Conservation (phyloP, 2,797 vertebrate genomes). For the Meda fulgida region DNA sequence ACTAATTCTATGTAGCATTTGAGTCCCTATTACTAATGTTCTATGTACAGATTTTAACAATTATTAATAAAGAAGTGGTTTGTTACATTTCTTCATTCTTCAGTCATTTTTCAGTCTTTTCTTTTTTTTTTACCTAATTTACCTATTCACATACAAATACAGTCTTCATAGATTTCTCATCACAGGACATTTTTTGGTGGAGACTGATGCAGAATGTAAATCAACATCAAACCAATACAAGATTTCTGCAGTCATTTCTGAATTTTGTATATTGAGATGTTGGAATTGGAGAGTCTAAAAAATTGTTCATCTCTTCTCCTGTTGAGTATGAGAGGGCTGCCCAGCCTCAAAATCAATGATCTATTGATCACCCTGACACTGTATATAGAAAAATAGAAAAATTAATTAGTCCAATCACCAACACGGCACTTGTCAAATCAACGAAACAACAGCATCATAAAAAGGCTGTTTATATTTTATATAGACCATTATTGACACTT, state of each 20-base stretch:
- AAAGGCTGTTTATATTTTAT: background rate
- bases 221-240: background rate
- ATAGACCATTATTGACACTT: background rate
- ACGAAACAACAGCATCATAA: background rate
- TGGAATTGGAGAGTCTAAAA: background rate
- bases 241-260: background rate
- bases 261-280: background rate
- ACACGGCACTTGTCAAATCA: background rate
- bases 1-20: conserved; percentile 43
- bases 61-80: conserved; percentile 48
- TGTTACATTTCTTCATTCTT: background rate
- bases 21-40: background rate
- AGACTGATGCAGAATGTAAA: background rate
- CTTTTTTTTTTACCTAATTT: background rate
- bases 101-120: background rate
- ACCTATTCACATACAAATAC: background rate
- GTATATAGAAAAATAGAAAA: background rate
- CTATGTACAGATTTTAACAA: conserved; percentile 38
- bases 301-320: background rate
- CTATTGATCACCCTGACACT: background rate
- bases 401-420: background rate
- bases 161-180: background rate
- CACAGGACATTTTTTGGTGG: background rate
- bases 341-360: background rate
- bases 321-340: background rate